A percentile compares a stretch with the other conserved stretches of the same genome.
Conservation (phyloP, 2,888 invertebrate genomes). For the Villa cingulata region DNA sequence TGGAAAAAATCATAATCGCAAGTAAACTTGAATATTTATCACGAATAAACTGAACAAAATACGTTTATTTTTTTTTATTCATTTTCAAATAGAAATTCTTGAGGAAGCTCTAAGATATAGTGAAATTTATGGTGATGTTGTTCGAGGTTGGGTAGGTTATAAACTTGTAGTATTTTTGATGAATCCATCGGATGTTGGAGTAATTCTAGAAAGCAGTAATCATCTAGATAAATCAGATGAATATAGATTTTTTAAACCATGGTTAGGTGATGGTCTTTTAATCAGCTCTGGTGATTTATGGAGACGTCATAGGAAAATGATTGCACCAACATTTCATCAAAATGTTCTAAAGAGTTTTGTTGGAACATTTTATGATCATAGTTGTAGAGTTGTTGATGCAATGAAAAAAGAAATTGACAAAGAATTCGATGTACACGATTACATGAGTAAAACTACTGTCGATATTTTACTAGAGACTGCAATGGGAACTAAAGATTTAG, state of each 20-base stretch:
- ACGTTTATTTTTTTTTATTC: too few species aligned
- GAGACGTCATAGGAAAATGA: slow-evolving; percentile 65
- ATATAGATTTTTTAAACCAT: slow-evolving; percentile 62
- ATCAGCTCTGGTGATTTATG: slow-evolving; percentile 67
- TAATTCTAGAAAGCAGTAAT: slow-evolving; percentile 57
- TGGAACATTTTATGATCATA: slow-evolving; percentile 57
- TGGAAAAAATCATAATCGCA: slow-evolving; percentile 49
- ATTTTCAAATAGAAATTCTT: background rate
- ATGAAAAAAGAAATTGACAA: slow-evolving; percentile 45
- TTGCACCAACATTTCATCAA: slow-evolving; percentile 64
- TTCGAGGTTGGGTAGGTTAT: slow-evolving; percentile 61
- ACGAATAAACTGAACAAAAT: too few species aligned
- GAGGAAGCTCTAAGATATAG: slow-evolving; percentile 14
- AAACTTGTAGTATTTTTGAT: slow-evolving; percentile 52
- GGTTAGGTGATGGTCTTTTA: slow-evolving; percentile 65
- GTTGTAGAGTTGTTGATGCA: slow-evolving; percentile 47
- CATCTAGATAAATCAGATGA: slow-evolving; percentile 62
- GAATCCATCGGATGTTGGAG: slow-evolving; percentile 57
- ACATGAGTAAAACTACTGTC: slow-evolving; percentile 58
- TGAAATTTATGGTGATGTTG: slow-evolving; percentile 41
- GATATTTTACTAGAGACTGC: slow-evolving; percentile 43
- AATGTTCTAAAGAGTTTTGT: slow-evolving; percentile 63
- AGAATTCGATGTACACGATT: slow-evolving; percentile 56
- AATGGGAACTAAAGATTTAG: too few species aligned
- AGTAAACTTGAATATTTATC: slow-evolving; percentile 22